Conservation (phyloP, 2,888 invertebrate genomes). For the Teleogryllus oceanicus region DNA sequence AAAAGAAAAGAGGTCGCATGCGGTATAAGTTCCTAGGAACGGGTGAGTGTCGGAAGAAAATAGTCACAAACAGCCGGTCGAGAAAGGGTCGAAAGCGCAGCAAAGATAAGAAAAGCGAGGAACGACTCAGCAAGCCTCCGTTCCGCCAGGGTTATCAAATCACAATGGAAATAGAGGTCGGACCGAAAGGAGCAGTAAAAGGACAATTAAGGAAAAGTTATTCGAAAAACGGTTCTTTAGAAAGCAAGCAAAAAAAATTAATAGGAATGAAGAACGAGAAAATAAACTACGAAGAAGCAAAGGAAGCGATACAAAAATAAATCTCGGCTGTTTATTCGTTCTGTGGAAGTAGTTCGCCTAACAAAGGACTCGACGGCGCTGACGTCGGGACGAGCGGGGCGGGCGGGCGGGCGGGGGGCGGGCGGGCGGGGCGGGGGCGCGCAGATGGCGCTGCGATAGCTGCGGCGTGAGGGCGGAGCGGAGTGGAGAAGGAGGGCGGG, state of each 20-base stretch:
- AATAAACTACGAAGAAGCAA: neutral
- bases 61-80: no score
- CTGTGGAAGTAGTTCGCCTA: constrained; percentile 4
- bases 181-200: neutral
- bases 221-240: neutral
- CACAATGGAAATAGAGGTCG: constrained; percentile 2
- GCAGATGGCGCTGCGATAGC: neutral
- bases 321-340: neutral
- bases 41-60: no score
- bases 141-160: neutral
- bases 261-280: constrained; percentile 18
- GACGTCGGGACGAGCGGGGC: neutral
- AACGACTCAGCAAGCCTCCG: neutral
- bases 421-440: neutral
- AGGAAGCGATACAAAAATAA: constrained; percentile 18
- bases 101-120: neutral
- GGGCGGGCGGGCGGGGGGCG: no score
- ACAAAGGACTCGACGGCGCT: neutral
- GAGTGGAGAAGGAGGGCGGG: neutral
- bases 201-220: constrained; percentile 18
- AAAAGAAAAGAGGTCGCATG: no score
- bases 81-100: neutral
- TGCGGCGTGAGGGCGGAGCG: neutral
- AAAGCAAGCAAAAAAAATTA: neutral
- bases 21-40: no score